These are phyloP conservation scores for Lithophane ornitopus DNA, from an alignment of 2,888 invertebrate genomes.

Conservation along the genomic window DNA sequence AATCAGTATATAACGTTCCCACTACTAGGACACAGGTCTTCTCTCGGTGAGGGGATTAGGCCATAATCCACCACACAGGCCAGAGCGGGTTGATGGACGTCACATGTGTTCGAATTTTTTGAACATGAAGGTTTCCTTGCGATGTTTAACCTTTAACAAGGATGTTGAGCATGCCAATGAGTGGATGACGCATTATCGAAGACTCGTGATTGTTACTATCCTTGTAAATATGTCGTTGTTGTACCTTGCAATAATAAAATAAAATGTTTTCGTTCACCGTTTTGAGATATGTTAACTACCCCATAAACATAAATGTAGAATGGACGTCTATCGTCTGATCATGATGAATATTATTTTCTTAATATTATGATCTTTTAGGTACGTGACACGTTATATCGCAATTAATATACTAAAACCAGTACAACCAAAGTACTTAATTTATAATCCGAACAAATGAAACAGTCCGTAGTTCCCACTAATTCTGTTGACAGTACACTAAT, in stretches of 20 bases:
- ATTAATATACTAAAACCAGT: neutral
- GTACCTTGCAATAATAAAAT: no score
- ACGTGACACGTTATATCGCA: neutral
- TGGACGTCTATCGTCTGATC: neutral
- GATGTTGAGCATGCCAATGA: no score
- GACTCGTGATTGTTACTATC: no score
- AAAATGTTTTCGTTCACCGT: neutral
- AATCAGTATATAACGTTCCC: neutral
- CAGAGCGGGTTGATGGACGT: neutral
- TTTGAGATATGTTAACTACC: neutral
- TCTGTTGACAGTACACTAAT: slow-evolving; percentile 65
- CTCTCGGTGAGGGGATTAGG: neutral
- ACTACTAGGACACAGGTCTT: neutral
- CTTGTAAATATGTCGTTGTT: no score
- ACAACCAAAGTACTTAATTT: slow-evolving; percentile 37
- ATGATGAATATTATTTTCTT: neutral
- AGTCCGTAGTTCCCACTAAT: slow-evolving; percentile 51
- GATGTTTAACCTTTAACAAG: neutral
- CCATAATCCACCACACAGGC: neutral
- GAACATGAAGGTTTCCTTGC: neutral
- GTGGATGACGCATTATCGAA: no score
- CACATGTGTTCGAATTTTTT: neutral
- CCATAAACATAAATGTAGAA: neutral
- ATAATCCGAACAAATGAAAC: slow-evolving; percentile 44
- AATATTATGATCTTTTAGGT: no score